These are phyloP conservation scores for Drosophila virilis DNA, from an alignment of 1,140 invertebrate species.

Conservation along the genomic window DNA sequence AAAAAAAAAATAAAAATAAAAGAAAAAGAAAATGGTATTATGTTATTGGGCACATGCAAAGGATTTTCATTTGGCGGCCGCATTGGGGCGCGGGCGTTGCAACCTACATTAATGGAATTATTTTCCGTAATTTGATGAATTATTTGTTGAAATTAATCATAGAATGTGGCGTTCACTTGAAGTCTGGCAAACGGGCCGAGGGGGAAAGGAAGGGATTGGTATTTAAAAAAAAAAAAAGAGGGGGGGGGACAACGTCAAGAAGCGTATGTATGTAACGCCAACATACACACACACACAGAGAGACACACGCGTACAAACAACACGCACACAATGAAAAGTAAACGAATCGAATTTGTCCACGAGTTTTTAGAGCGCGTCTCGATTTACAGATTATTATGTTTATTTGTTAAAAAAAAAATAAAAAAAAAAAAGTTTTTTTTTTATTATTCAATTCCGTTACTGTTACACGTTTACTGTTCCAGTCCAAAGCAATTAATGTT, in stretches of 20 bases:
- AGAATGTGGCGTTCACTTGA: conserved; percentile 38
- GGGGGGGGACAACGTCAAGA: conserved; percentile 19
- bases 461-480: conserved; percentile 15
- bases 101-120: conserved; percentile 79
- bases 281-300: neutral
- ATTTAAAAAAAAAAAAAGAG: neutral
- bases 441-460: neutral
- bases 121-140: conserved; percentile 74
- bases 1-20: neutral
- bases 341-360: conserved; percentile 63
- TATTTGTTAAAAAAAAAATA: neutral
- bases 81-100: neutral
- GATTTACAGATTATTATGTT: conserved; percentile 34
- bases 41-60: conserved; percentile 8
- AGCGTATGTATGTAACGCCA: conserved; percentile 32
- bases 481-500: neutral
- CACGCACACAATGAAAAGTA: conserved; percentile 48
- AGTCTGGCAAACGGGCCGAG: neutral
- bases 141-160: conserved; percentile 71
- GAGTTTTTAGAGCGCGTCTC: conserved; percentile 44
- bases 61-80: conserved; percentile 9
- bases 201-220: neutral
- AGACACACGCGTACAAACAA: conserved; percentile 4
- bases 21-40: neutral
- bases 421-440: no score